A percentile compares a stretch with the other conserved stretches of the same genome.
Conservation (phyloP, 2,113 vertebrate genomes). For the Cyprinodon tularosa region DNA sequence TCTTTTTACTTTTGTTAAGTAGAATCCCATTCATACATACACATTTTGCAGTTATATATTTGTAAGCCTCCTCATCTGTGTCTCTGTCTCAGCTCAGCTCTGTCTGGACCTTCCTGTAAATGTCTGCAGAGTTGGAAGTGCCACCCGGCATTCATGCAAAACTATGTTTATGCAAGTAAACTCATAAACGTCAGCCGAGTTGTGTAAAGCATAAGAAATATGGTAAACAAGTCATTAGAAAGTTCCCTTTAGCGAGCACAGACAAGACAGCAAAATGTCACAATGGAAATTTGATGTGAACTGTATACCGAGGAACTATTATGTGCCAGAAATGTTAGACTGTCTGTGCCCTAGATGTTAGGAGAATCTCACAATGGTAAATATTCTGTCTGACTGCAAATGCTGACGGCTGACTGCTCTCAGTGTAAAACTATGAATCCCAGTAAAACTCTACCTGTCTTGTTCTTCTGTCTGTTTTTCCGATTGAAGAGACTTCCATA, state of each 20-base stretch:
- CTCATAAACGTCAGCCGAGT: constrained; percentile 7
- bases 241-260: constrained; percentile 28
- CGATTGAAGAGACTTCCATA: constrained; percentile 78
- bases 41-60: background rate
- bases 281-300: constrained; percentile 25
- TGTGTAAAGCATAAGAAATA: constrained; percentile 32
- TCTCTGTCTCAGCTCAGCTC: constrained; percentile 42
- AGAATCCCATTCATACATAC: background rate
- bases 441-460: constrained; percentile 65
- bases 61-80: background rate
- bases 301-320: constrained; percentile 40
- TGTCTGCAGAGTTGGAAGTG: constrained; percentile 30
- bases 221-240: constrained; percentile 60
- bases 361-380: constrained; percentile 27
- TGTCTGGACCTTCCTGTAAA: constrained; percentile 24
- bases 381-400: constrained; percentile 31
- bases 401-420: constrained; percentile 40
- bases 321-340: constrained; percentile 17
- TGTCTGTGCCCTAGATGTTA: constrained; percentile 49
- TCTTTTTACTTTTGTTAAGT: no score
- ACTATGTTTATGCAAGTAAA: constrained; percentile 19
- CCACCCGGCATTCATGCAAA: constrained; percentile 14
- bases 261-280: constrained; percentile 51
- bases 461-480: constrained; percentile 75
- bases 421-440: constrained; percentile 36